Evolutionary conservation across 2,888 invertebrate genomes (phyloP), one percentile per base, ranked within the genome.

Genomic region (Altica lythri): DNA sequence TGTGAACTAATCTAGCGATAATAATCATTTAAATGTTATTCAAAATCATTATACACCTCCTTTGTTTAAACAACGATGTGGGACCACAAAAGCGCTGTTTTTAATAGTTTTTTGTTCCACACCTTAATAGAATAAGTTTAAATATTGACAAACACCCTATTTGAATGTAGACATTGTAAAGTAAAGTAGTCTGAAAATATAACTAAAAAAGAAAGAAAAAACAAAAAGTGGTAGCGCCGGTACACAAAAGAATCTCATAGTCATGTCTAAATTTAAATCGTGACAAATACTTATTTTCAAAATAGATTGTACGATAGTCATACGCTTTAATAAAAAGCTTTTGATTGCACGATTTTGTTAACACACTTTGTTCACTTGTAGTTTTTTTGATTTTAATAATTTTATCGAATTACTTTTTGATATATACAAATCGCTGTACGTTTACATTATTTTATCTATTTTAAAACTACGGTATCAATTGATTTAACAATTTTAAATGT

Each of bases 201-300:
- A 49, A 32, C 38, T 40, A 38, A 25, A 47, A 29, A 35, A 44
- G n/a, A n/a, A n/a, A n/a, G n/a, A n/a, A n/a, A n/a, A n/a, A n/a
- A n/a, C n/a, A n/a, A 51, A 32, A 48, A 40, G 18, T 18, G n/a
- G 27, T 48, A 44, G 34, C 52, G 45, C 25, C 47, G 48, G 22
- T 38, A 37, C 46, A 55, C 55, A 55, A 59, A 56, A 47, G 56
- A 56, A 30, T 53, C 25, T 51, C 45, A 49, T 48, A 54, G 49
- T 49, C 47, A 35, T 29, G 25, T 57, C 60, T 60, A 60, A 53
- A 57, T 57, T 55, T 60, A 60, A 55, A 50, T 47, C 52, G 55
- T 60, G 60, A 60, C 57, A 60, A 60, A 60, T 48, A 50, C 47
- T 57, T 55, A 19, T 57, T 53, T 34, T 42, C 27, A 27, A 53